phyloP scores from a whole-genome alignment of 2,797 vertebrate genomes.

The Pipistrellus kuhlii region DNA sequence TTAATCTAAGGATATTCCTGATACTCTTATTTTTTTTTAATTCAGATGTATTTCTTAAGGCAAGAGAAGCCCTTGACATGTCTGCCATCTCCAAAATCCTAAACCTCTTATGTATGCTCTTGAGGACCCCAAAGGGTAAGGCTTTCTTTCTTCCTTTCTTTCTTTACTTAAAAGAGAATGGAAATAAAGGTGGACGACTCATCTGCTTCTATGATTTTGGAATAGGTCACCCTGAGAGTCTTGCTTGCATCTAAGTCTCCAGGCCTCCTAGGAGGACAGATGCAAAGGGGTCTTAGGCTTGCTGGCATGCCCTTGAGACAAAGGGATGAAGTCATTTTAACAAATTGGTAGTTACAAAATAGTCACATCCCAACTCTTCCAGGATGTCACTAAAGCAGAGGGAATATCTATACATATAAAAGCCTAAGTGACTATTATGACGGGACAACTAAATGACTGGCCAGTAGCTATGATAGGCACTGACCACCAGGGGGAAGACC shows the following conservation, averaged over 20 bases:
- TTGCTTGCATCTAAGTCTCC: background rate
- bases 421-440: too few species aligned
- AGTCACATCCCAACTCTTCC: background rate
- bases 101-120: conserved; percentile 5
- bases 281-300: background rate
- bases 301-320: background rate
- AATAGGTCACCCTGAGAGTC: background rate
- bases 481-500: too few species aligned
- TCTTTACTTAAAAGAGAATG: background rate
- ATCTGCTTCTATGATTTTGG: background rate
- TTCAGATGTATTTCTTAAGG: conserved; percentile 1
- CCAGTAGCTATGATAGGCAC: too few species aligned
- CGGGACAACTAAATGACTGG: too few species aligned
- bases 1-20: background rate
- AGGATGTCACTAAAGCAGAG: background rate
- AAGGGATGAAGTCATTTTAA: background rate
- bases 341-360: background rate
- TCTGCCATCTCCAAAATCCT: background rate
- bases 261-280: background rate
- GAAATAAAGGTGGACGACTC: background rate
- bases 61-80: background rate
- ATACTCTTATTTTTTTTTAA: background rate
- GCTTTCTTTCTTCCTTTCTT: background rate
- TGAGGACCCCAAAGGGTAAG: background rate
- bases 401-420: background rate